Evolutionary conservation across 1,140 invertebrate genomes (phyloP).

Genomic region (Hylaeus anthracinus): DNA sequence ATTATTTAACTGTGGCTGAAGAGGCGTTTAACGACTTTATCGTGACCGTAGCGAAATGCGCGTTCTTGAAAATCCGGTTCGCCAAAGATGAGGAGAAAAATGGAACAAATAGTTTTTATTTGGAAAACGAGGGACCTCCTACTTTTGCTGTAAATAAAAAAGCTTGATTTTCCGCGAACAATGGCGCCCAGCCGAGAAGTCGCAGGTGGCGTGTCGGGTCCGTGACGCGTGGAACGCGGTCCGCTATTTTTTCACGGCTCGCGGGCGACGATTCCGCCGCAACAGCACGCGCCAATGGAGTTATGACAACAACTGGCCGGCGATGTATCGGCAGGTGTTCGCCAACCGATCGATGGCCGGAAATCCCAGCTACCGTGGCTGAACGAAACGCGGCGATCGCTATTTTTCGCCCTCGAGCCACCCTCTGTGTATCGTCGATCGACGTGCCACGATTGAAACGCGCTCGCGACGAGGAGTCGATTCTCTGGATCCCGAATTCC

Average conservation of each 20-base stretch:
- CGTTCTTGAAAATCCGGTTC: too few relatives aligned
- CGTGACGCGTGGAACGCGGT: background rate
- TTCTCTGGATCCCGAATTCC: background rate
- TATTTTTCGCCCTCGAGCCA: background rate
- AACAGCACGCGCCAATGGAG: slow-evolving; percentile 14
- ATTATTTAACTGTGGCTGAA: too few relatives aligned
- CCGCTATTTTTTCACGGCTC: slow-evolving; percentile 23
- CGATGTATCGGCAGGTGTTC: slow-evolving; percentile 33
- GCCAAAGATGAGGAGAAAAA: too few relatives aligned
- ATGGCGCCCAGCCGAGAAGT: background rate
- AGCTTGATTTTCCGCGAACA: background rate
- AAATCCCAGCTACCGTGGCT: background rate
- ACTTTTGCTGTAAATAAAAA: background rate
- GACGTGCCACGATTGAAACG: background rate
- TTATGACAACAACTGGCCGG: slow-evolving; percentile 25
- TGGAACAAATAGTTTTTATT: too few relatives aligned
- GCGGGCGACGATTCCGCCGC: slow-evolving; percentile 5
- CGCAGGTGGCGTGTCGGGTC: slow-evolving; percentile 21
- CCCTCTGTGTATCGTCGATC: background rate
- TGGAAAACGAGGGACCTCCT: too few relatives aligned
- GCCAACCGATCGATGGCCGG: slow-evolving; percentile 25
- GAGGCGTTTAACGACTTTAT: too few relatives aligned
- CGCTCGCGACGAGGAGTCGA: background rate
- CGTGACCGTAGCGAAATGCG: too few relatives aligned
- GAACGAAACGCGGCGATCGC: background rate